Percentiles rank a stretch among this genome's conserved stretches.
Evolutionary conservation across 2,888 invertebrate genomes (phyloP).

Genomic region (Agrotis exclamationis): DNA sequence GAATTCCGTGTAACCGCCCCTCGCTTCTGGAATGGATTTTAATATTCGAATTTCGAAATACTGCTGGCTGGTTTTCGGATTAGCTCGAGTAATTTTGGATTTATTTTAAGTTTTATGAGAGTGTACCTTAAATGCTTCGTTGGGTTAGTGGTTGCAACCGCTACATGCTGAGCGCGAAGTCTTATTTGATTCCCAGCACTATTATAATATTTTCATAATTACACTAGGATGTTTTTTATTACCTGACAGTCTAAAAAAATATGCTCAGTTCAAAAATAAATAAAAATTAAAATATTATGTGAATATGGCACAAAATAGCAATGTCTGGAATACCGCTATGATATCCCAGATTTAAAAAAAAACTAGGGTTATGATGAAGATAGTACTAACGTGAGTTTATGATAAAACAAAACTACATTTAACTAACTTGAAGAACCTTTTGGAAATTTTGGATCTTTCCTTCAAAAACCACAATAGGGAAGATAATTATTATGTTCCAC

Average conservation of each 20-base stretch:
- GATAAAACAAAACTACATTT: too few species aligned
- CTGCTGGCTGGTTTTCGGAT: constrained; percentile 40
- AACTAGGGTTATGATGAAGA: too few species aligned
- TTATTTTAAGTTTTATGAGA: constrained; percentile 23
- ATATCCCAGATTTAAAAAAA: too few species aligned
- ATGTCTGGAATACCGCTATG: too few species aligned
- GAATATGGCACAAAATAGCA: too few species aligned
- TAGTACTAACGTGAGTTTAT: too few species aligned
- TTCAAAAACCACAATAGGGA: too few species aligned
- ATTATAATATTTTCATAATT: neutral
- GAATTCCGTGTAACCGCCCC: constrained; percentile 67
- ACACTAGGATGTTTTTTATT: neutral
- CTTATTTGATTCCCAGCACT: neutral
- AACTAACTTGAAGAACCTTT: too few species aligned
- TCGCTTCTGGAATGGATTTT: constrained; percentile 57
- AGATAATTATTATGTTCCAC: too few species aligned
- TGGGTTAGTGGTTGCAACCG: neutral
- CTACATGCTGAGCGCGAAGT: neutral
- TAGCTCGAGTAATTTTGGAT: constrained; percentile 39
- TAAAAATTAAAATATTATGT: too few species aligned
- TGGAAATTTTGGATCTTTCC: too few species aligned
- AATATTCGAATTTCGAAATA: constrained; percentile 58
- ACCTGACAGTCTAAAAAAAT: neutral
- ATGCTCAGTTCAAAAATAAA: neutral
- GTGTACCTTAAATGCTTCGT: neutral